These are phyloP conservation scores for Gymnogyps californianus DNA, from an alignment of 2,113 vertebrate genomes.

Conservation along the genomic window DNA sequence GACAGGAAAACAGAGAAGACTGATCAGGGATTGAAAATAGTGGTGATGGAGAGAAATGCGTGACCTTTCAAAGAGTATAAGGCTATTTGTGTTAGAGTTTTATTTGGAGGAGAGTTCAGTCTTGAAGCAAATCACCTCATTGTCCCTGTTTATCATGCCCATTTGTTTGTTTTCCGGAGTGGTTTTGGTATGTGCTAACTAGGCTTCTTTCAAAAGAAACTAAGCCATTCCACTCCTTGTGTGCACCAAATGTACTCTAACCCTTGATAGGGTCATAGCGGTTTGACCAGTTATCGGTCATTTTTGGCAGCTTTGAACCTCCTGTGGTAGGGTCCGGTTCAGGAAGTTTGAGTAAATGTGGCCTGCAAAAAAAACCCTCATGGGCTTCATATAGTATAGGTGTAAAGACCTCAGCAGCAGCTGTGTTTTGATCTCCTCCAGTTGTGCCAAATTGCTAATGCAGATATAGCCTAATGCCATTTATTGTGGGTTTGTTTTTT, in stretches of 20 bases:
- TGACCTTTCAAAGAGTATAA: not conserved
- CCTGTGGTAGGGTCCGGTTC: not conserved
- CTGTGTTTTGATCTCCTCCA: not conserved
- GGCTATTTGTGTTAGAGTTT: not conserved
- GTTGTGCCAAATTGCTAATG: not conserved
- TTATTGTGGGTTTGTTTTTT: not conserved
- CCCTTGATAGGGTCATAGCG: too few species aligned
- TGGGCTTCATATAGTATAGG: not conserved
- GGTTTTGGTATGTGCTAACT: not conserved
- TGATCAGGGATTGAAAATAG: not conserved
- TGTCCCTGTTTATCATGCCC: not conserved
- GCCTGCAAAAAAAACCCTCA: not conserved
- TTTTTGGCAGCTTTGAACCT: not conserved
- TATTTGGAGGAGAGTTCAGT: not conserved
- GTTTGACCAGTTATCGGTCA: not conserved
- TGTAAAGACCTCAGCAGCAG: not conserved
- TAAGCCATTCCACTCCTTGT: rapidly evolving
- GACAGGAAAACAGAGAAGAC: not conserved
- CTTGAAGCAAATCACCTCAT: not conserved
- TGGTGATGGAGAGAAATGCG: not conserved
- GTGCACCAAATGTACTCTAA: not conserved
- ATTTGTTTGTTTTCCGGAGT: not conserved
- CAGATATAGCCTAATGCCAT: not conserved
- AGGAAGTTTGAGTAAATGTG: not conserved
- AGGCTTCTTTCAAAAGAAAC: not conserved